A percentile compares a stretch with the other conserved stretches of the same genome.
These are phyloP conservation scores for Formica selysi DNA, from an alignment of 1,140 invertebrate species.

Conservation along the genomic window DNA sequence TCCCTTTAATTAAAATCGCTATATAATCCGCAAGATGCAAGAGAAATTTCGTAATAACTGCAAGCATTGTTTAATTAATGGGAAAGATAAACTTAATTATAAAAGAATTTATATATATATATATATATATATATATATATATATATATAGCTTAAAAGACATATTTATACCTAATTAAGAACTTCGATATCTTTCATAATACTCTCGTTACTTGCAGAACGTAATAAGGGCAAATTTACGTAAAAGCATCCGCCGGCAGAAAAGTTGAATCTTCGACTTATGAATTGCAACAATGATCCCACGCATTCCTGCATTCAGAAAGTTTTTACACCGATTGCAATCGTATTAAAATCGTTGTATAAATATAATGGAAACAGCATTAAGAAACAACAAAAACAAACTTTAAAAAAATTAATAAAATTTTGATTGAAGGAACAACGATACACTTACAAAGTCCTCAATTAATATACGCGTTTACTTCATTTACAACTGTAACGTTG, in stretches of 20 bases:
- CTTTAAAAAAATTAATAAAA: neutral
- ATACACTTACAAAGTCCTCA: no score
- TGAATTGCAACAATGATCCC: constrained; percentile 78
- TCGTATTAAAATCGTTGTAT: constrained; percentile 17
- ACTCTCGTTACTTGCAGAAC: constrained; percentile 70
- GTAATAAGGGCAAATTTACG: constrained; percentile 81
- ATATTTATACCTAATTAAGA: constrained; percentile 9
- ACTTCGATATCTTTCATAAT: neutral
- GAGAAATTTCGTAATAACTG: no score
- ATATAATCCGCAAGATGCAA: no score
- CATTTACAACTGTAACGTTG: no score
- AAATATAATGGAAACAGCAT: neutral
- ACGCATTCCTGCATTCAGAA: constrained; percentile 25
- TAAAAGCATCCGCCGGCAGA: constrained; percentile 82
- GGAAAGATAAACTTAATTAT: neutral
- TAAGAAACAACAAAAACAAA: neutral
- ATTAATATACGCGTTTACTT: no score
- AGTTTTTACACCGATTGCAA: constrained; percentile 10
- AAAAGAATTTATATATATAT: no score
- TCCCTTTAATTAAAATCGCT: no score
- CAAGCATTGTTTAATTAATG: neutral
- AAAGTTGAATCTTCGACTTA: constrained; percentile 81
- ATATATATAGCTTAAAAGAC: neutral
- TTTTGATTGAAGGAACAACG: neutral
- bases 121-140: no score